Percentiles rank a stretch among this genome's conserved stretches.
phyloP scores from a whole-genome alignment of 2,888 invertebrate genomes.

The Salticus scenicus region DNA sequence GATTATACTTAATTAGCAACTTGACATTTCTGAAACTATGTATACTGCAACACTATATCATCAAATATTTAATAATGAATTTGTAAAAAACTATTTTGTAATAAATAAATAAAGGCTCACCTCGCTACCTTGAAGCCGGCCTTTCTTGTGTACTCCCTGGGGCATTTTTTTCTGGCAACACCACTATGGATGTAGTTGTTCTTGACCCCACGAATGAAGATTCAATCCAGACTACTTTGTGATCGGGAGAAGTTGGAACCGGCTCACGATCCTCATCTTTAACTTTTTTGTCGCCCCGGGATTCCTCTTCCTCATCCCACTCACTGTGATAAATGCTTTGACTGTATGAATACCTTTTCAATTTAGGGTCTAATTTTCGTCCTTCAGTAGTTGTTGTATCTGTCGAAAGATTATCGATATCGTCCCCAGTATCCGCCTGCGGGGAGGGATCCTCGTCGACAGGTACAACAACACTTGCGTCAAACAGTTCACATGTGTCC shows the following conservation, averaged over 20 bases:
- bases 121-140: conserved; percentile 68
- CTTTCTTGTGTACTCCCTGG: conserved; percentile 41
- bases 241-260: conserved; percentile 25
- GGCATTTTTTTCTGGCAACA: conserved; percentile 48
- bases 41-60: no score
- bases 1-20: no score
- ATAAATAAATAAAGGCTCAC: conserved; percentile 43
- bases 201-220: conserved; percentile 89
- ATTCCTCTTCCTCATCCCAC: conserved; percentile 56
- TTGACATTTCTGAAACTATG: no score
- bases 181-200: conserved; percentile 68
- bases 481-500: conserved; percentile 60
- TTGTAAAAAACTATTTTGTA: no score
- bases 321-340: conserved; percentile 66
- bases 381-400: conserved; percentile 36
- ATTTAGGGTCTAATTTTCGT: conserved; percentile 59
- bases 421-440: conserved; percentile 56
- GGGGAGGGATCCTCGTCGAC: conserved; percentile 38
- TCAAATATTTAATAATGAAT: no score
- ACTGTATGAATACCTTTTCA: conserved; percentile 82
- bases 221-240: conserved; percentile 87
- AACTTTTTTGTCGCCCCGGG: conserved; percentile 41
- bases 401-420: conserved; percentile 59
- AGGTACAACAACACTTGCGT: conserved; percentile 30
- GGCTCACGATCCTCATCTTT: conserved; percentile 15